Evolutionary conservation across 2,113 vertebrate genomes (phyloP).

Genomic region (Daubentonia madagascariensis): DNA sequence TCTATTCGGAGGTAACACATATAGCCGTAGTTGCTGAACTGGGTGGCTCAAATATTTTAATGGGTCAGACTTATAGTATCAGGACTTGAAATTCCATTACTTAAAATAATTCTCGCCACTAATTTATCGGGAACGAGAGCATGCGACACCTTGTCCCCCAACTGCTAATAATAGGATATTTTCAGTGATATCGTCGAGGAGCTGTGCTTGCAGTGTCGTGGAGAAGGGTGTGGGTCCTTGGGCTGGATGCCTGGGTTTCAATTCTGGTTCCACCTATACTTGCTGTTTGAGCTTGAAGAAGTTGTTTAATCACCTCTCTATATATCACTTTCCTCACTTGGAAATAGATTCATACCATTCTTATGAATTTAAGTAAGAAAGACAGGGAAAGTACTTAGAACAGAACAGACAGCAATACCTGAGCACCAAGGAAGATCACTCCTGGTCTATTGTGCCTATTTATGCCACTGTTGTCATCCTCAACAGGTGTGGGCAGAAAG

Average conservation of each 20-base stretch:
- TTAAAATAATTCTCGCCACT: background rate
- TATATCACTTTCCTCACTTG: background rate
- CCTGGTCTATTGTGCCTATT: background rate
- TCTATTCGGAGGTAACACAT: background rate
- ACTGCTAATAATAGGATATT: background rate
- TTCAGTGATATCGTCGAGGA: background rate
- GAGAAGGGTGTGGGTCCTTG: background rate
- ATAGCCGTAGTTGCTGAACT: background rate
- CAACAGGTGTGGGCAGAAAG: background rate
- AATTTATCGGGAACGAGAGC: background rate
- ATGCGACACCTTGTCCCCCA: background rate
- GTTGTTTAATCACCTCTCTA: background rate
- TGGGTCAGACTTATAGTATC: background rate
- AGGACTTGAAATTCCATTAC: background rate
- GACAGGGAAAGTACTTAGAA: background rate
- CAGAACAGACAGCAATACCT: background rate
- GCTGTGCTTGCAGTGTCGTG: background rate
- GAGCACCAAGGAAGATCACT: background rate
- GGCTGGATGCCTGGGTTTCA: background rate
- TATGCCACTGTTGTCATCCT: background rate
- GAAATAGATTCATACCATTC: background rate
- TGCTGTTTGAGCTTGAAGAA: background rate
- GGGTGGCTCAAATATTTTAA: background rate
- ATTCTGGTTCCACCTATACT: background rate
- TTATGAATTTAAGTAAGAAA: background rate